Evolutionary conservation across 2,797 vertebrate species (phyloP), one percentile per base, ranked within the genome.

Genomic region (Meriones psammophilus): DNA sequence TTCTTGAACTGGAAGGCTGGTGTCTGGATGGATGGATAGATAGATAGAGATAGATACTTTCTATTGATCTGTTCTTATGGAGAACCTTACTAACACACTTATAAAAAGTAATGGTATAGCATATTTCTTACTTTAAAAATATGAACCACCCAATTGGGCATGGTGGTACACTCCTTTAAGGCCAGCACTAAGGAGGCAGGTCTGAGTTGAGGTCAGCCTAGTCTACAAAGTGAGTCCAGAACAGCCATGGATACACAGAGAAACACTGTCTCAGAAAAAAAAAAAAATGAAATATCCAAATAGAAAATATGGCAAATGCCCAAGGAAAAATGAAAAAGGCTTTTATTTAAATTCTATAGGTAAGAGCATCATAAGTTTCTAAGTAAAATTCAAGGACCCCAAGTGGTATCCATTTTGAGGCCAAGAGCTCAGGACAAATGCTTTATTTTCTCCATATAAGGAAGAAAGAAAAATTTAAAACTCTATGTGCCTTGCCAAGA

Each of bases 381-480:
- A 84, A 74, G 30, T 56, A 76, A 94, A 85, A 64, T 28, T 30
- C 66, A 96, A 89, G n/a, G 20, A 89, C 13, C 71, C 26, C 13
- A 17, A 77, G 54, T n/a, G 88, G 30, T 91, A 10, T 39, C 26
- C 46, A 79, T 77, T 92, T 69, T 93, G 62, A 93, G 93, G 78
- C 3, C 79, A 2, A 77, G 28, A 74, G 76, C 30, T 91, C 60
- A 95, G 20, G 85, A 97, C 28, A 88, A 86, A 89, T n/a, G 4
- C n/a, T 33, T 69, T 62, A 42, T 69, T 93, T 24, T 88, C n/a
- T 85, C n/a, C 3, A 42, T 64, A 64, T 8, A 83, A 54, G 46
- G 56, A n/a, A 62, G 56, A 60, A 60, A 80, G 33, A 58, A 62
- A 83, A 20, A 13, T 2, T 15, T 42, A 26, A 62, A 81, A 81